These are phyloP conservation scores for Tetranychus truncatus DNA, from an alignment of 2,888 invertebrate species.

Conservation along the genomic window DNA sequence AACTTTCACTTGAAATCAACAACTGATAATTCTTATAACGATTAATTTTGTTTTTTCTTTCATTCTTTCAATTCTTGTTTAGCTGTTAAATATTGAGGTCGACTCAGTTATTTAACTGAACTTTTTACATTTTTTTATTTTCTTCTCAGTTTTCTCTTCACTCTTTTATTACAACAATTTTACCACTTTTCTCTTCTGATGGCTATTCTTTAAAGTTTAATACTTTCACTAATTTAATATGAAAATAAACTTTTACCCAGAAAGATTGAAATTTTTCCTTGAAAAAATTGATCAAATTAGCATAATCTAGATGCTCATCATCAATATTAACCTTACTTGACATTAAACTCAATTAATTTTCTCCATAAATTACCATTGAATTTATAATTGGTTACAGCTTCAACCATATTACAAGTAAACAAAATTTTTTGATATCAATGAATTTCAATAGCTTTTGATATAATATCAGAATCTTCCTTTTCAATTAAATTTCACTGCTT, in stretches of 20 bases:
- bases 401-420: too few relatives aligned
- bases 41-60: background rate
- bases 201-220: too few relatives aligned
- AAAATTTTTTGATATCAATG: too few relatives aligned
- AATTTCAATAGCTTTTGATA: too few relatives aligned
- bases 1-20: background rate
- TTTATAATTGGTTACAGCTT: background rate
- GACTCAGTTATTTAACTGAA: background rate
- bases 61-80: background rate
- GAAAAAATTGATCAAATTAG: background rate
- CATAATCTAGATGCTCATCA: background rate
- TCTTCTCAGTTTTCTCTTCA: background rate
- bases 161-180: background rate
- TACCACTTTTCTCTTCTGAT: too few relatives aligned
- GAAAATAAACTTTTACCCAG: background rate
- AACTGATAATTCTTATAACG: background rate
- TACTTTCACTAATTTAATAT: too few relatives aligned
- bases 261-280: background rate
- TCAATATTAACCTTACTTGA: background rate
- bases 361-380: background rate
- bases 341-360: background rate
- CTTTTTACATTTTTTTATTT: too few relatives aligned
- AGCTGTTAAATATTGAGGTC: background rate
- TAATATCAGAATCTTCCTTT: too few relatives aligned
- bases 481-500: too few relatives aligned